Percentiles rank a stretch among this genome's conserved stretches.
Evolutionary conservation across 2,113 vertebrate genomes (phyloP).

Genomic region (Pollimyrus isidori): DNA sequence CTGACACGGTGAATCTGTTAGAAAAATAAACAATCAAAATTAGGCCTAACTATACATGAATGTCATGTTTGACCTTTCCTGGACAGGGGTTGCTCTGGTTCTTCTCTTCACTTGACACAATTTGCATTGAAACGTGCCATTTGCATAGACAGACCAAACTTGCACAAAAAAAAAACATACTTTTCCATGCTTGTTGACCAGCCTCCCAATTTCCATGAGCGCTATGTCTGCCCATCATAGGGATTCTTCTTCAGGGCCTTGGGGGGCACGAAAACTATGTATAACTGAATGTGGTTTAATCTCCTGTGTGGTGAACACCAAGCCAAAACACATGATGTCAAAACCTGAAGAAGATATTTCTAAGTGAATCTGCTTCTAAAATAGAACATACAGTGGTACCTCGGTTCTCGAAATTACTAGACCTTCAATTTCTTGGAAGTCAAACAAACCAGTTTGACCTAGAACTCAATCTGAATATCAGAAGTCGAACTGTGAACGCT

Average conservation of each 20-base stretch:
- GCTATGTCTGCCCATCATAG: neutral
- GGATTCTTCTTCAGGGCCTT: neutral
- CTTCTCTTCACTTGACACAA: neutral
- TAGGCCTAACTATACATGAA: neutral
- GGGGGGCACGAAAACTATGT: neutral
- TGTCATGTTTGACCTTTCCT: neutral
- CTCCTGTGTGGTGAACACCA: neutral
- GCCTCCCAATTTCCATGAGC: neutral
- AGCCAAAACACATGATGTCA: neutral
- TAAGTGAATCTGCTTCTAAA: neutral
- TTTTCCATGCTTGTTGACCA: neutral
- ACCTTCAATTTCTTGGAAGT: no score
- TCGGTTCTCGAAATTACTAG: no score
- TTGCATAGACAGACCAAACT: neutral
- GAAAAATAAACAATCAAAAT: neutral
- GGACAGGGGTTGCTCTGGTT: neutral
- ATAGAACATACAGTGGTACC: neutral
- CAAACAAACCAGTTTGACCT: no score
- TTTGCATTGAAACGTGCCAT: neutral
- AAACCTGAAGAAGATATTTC: neutral
- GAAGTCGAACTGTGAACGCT: no score
- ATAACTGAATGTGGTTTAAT: neutral
- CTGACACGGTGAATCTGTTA: neutral
- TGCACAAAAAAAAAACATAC: neutral
- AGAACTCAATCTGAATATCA: no score